A percentile compares a stretch with the other conserved stretches of the same genome.
Evolutionary conservation across 2,797 vertebrate genomes (phyloP).

Genomic region (Enteromius argenteus): DNA sequence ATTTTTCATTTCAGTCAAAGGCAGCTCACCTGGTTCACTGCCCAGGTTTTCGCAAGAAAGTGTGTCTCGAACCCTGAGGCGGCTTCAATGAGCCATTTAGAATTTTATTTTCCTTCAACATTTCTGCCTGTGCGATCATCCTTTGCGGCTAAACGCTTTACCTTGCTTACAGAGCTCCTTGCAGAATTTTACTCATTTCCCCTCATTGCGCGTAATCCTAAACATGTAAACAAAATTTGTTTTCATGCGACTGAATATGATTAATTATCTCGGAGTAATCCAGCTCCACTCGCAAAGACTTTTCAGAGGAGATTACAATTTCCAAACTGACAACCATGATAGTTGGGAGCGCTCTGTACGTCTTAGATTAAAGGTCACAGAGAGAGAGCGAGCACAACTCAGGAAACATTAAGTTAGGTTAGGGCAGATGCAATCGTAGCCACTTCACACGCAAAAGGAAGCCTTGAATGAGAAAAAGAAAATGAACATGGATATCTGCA

Average conservation of each 20-base stretch:
- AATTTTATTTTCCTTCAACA: conserved; percentile 54
- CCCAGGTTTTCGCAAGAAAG: conserved; percentile 58
- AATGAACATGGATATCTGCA: conserved; percentile 80
- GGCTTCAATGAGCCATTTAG: conserved; percentile 62
- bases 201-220: conserved; percentile 76
- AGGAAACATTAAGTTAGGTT: conserved; percentile 76
- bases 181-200: conserved; percentile 68
- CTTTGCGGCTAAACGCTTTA: conserved; percentile 73
- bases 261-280: conserved; percentile 86
- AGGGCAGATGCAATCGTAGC: conserved; percentile 81
- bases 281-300: conserved; percentile 82
- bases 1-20: conserved; percentile 60
- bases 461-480: conserved; percentile 75
- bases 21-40: conserved; percentile 66
- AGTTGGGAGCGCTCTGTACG: conserved; percentile 81
- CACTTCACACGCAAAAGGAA: conserved; percentile 61
- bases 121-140: conserved; percentile 47
- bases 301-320: conserved; percentile 85
- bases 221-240: conserved; percentile 85
- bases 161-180: conserved; percentile 67
- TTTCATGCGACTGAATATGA: conserved; percentile 84
- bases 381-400: conserved; percentile 69
- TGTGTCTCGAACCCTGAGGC: conserved; percentile 61
- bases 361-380: conserved; percentile 85
- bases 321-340: conserved; percentile 86